Conservation (phyloP, 2,113 vertebrate species). For the Scortum barcoo region DNA sequence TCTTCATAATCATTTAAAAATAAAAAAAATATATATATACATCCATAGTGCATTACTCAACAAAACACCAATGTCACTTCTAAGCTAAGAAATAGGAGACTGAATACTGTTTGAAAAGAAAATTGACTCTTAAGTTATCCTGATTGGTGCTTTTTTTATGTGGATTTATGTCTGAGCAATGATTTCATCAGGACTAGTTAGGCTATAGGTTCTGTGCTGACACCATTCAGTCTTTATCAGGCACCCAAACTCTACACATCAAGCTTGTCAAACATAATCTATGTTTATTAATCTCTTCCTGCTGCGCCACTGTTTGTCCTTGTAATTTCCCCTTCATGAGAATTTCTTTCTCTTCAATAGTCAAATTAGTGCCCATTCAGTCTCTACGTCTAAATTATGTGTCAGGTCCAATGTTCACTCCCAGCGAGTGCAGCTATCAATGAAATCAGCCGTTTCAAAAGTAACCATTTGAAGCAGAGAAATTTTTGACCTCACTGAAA, state of each 20-base stretch:
- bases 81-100: background rate
- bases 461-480: background rate
- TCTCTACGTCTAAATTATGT: background rate
- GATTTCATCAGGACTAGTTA: background rate
- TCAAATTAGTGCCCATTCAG: background rate
- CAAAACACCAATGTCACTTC: background rate
- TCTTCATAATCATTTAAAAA: background rate
- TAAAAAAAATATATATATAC: background rate
- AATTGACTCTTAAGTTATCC: background rate
- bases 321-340: background rate
- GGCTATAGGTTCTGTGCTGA: background rate
- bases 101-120: no score
- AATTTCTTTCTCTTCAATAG: background rate
- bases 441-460: slow-evolving; percentile 4
- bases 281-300: background rate
- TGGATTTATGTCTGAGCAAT: background rate
- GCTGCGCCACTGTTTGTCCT: background rate
- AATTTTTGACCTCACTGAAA: background rate
- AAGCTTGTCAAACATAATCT: background rate
- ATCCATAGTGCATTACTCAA: background rate
- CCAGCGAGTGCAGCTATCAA: no score
- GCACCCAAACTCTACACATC: background rate
- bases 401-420: background rate
- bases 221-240: background rate
- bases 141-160: background rate